A percentile compares a stretch with the other conserved stretches of the same genome.
phyloP scores from a whole-genome alignment of 2,888 invertebrate species.

The Melinopterus prodromus region DNA sequence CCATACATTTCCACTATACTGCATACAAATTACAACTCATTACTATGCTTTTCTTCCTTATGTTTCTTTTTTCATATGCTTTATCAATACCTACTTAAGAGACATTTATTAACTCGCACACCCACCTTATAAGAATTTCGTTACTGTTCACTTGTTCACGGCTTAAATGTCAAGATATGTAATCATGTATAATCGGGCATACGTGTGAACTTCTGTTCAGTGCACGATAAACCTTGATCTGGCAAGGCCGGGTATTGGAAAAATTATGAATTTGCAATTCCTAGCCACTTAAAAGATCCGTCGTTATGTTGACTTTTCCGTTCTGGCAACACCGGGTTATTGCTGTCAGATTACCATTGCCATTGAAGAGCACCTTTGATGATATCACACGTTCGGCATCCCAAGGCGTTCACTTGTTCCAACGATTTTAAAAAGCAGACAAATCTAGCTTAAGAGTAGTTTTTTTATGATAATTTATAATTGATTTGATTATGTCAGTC shows the following conservation, averaged over 20 bases:
- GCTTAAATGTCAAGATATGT: neutral
- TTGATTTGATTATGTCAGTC: too few relatives aligned
- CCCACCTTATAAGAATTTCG: neutral
- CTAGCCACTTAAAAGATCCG: neutral
- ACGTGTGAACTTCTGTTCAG: neutral
- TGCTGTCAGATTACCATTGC: conserved; percentile 8
- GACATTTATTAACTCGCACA: neutral
- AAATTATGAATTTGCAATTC: neutral
- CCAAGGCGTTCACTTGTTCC: neutral
- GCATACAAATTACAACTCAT: too few relatives aligned
- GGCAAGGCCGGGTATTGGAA: neutral
- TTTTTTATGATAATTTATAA: too few relatives aligned
- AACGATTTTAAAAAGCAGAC: too few relatives aligned
- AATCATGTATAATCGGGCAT: neutral
- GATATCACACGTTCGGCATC: neutral
- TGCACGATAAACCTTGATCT: neutral
- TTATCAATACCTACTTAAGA: neutral
- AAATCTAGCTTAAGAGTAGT: too few relatives aligned
- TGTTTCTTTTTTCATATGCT: neutral
- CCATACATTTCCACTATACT: too few relatives aligned
- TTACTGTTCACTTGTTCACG: neutral
- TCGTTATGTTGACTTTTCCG: neutral
- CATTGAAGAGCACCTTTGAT: conserved; percentile 9
- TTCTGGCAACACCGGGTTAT: neutral
- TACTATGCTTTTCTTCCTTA: too few relatives aligned